Conservation (phyloP, 1,140 invertebrate species). For the Aporrectodea caliginosa region DNA sequence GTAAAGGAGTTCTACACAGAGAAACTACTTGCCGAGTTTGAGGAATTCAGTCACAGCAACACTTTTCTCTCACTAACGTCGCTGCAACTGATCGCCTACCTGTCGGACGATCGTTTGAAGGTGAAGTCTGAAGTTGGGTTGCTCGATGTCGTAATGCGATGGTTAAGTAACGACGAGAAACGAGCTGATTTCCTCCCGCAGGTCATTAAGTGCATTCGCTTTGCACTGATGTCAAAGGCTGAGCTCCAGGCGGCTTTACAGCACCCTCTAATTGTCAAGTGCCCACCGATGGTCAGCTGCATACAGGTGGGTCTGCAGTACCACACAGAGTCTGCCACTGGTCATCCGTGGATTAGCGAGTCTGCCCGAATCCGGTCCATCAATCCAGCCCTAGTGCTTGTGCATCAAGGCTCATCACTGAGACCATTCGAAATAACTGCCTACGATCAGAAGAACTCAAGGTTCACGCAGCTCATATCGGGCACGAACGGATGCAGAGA, state of each 20-base stretch:
- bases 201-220: slow-evolving; percentile 10
- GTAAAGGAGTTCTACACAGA: slow-evolving; percentile 47
- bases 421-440: slow-evolving; percentile 52
- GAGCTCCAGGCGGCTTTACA: slow-evolving; percentile 42
- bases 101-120: slow-evolving; percentile 41
- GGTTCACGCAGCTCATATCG: slow-evolving; percentile 48
- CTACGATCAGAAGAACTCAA: slow-evolving; percentile 42
- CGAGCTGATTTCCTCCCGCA: not conserved
- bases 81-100: slow-evolving; percentile 39
- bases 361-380: slow-evolving; percentile 41
- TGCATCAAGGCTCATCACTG: slow-evolving; percentile 47
- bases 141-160: slow-evolving; percentile 45
- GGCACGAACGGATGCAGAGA: slow-evolving; percentile 51
- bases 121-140: slow-evolving; percentile 61
- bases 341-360: slow-evolving; percentile 48
- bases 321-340: slow-evolving; percentile 45
- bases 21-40: slow-evolving; percentile 48
- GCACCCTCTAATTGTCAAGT: slow-evolving; percentile 44
- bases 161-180: slow-evolving; percentile 42
- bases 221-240: slow-evolving; percentile 47
- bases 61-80: slow-evolving; percentile 47
- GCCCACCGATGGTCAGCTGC: slow-evolving; percentile 39
- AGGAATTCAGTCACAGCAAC: slow-evolving; percentile 46
- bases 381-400: slow-evolving; percentile 43
- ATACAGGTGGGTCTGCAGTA: slow-evolving; percentile 46